Evolutionary conservation across 2,113 vertebrate genomes (phyloP).

Genomic region (Myiozetetes cayanensis): DNA sequence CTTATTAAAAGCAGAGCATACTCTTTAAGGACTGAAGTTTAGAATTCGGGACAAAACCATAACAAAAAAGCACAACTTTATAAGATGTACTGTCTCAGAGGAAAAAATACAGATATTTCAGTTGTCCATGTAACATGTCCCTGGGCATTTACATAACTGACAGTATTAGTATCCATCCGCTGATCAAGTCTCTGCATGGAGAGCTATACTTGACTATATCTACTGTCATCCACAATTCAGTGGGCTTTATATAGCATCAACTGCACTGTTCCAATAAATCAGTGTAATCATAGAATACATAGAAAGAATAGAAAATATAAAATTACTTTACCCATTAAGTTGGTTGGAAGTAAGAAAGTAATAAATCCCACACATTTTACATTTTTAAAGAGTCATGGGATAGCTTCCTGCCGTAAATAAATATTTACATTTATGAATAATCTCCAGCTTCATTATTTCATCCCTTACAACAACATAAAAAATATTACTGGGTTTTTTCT

Average conservation of each 20-base stretch:
- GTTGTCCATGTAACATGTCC: not conserved
- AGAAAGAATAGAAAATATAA: not conserved
- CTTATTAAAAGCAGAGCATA: not conserved
- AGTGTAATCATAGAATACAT: not conserved
- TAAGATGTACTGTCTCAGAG: not conserved
- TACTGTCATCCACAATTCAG: not conserved
- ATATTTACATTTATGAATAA: not conserved
- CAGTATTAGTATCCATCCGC: not conserved
- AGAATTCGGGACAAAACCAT: not conserved
- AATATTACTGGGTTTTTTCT: not conserved
- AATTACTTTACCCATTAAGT: not conserved
- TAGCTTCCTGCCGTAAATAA: not conserved
- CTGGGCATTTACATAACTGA: not conserved
- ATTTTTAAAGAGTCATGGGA: not conserved
- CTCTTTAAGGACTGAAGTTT: not conserved
- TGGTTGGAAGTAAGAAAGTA: not conserved
- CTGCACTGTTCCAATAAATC: not conserved
- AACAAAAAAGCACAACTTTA: not conserved
- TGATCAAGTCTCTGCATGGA: not conserved
- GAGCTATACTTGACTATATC: not conserved
- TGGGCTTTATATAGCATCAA: not conserved
- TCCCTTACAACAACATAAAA: not conserved
- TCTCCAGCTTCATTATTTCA: not conserved
- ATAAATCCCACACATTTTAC: not conserved
- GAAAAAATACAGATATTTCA: not conserved